Evolutionary conservation across 2,888 invertebrate species (phyloP), one percentile per base, ranked within the genome.

Genomic region (Drosophila anomalata): DNA sequence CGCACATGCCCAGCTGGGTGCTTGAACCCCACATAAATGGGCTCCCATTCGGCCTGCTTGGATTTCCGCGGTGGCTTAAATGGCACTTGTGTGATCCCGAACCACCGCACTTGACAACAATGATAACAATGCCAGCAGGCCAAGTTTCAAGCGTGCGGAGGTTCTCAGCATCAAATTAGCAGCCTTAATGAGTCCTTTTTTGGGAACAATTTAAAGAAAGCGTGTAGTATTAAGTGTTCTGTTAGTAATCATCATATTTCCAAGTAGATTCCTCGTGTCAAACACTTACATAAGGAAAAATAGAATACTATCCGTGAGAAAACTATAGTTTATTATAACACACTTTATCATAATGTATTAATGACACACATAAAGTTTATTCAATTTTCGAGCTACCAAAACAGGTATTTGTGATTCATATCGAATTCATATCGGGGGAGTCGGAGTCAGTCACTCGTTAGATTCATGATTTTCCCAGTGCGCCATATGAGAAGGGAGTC

Each of bases 1-100:
- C 41, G 65, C 66, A 53, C 47, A 53, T 54, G 67, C 67, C 57
- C 51, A 59, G 79, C 58, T 66, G 55, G 59, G 53, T 57, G 53
- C 66, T 66, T 57, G 65, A 66, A 70, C 46, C 63, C 70, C 63
- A 58, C 63, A 58, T 68, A 70, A 76, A 76, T 61, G 63, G 53
- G 36, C 59, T 31, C 39, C 47, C 39, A 61, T 47, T 61, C 22
- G 47, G 22, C 17, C 29, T 33, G n/a, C 58, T 62, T 62, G 33
- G 42, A 50, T 62, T 62, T 57, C 58, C 31, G 20, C 12, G 24
- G 33, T 22, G 36, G 17, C 29, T 66, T 66, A 36, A 52, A 54
- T 66, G 66, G 41, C 54, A 67, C 14, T 54, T 53, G 55, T 67
- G 29, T 22, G 52, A 66, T 67, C 68, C 61, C 47, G 31, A 22